These are phyloP conservation scores for Ophiothrix spiculata DNA, from an alignment of 35 echinoderm and acorn worm genomes.

Conservation along the genomic window DNA sequence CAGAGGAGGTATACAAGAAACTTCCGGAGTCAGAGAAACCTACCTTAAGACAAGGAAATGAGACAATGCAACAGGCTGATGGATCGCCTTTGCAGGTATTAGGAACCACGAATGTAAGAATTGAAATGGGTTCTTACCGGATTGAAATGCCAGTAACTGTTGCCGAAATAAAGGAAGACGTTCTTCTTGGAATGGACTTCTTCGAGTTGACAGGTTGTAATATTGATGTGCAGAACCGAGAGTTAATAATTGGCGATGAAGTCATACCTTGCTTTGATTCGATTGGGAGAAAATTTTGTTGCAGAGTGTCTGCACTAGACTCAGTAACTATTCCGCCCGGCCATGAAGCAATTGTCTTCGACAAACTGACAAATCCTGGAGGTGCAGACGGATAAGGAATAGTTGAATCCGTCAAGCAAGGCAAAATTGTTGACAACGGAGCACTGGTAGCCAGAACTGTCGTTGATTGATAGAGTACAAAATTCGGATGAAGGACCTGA, in stretches of 20 bases:
- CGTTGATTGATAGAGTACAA: not conserved
- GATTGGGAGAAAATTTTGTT: not conserved
- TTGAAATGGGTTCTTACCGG: not conserved
- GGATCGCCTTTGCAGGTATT: not conserved
- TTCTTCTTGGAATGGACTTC: not conserved
- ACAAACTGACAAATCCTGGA: not conserved
- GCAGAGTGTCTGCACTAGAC: not conserved
- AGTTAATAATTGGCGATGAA: not conserved
- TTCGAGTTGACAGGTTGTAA: not conserved
- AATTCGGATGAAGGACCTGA: not conserved
- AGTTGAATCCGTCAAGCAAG: not conserved
- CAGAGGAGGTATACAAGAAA: not conserved
- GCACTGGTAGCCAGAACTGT: not conserved
- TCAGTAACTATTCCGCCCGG: slow-evolving; percentile 10
- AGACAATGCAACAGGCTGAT: not conserved
- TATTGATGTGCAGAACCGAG: not conserved
- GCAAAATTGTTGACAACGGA: not conserved
- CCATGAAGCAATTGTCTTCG: slow-evolving; percentile 6
- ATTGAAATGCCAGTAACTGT: not conserved
- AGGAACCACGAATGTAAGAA: not conserved
- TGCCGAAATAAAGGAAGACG: not conserved
- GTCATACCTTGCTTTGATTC: not conserved
- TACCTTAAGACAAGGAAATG: not conserved
- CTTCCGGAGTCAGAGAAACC: not conserved
- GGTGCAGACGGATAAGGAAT: not conserved